Conservation (phyloP, 2,797 vertebrate species). For the Chlorospingus semifuscus region DNA sequence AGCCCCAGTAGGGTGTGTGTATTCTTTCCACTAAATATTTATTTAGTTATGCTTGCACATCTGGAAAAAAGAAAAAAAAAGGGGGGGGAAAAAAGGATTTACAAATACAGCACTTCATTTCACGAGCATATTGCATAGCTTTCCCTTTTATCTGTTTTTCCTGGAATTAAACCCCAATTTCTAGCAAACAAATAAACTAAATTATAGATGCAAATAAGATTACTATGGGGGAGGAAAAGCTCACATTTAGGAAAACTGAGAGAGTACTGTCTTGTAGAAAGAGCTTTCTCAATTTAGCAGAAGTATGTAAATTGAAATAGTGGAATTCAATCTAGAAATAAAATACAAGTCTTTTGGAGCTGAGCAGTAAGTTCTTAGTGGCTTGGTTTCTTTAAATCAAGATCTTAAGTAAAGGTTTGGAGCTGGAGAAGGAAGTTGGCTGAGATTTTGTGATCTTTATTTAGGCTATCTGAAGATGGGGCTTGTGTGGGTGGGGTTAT, state of each 20-base stretch:
- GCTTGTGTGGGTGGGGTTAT: not conserved
- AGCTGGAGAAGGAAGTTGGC: not conserved
- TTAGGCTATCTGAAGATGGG: not conserved
- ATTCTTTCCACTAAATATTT: conserved; percentile 30
- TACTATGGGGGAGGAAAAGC: not conserved
- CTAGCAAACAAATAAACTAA: not conserved
- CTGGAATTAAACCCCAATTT: not conserved
- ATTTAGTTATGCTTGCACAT: conserved; percentile 19
- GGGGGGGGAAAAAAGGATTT: not conserved
- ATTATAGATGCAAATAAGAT: not conserved
- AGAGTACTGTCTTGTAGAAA: not conserved
- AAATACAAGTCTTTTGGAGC: not conserved
- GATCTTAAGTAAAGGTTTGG: not conserved
- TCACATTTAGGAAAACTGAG: not conserved
- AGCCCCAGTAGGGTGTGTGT: not conserved
- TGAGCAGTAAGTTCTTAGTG: not conserved
- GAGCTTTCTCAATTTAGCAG: not conserved
- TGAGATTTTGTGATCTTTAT: not conserved
- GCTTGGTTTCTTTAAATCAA: not conserved
- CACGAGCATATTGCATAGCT: not conserved
- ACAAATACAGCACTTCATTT: not conserved
- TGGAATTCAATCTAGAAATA: not conserved
- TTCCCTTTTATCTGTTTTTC: not conserved
- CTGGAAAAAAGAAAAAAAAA: not conserved
- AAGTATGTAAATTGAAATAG: not conserved